Evolutionary conservation across 2,113 vertebrate species (phyloP), one percentile per base, ranked within the genome.

Genomic region (Eclectus roratus): DNA sequence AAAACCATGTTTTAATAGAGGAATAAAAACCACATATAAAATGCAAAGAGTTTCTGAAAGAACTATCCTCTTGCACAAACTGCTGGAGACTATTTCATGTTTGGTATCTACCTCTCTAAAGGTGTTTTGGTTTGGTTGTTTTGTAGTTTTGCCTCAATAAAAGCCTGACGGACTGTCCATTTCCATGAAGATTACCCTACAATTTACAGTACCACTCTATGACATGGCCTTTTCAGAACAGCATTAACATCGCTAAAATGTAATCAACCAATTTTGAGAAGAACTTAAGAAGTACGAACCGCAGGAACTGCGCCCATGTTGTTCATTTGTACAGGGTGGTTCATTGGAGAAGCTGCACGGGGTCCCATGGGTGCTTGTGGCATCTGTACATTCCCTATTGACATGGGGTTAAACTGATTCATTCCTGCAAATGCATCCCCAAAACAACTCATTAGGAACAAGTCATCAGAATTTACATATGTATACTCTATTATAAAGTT

Each of bases 351-450:
- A 39, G 98, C 98, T 56, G 99, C 98, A 9, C 99, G 99, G 5
- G 99, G 97, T 94, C 99, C 99, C 97, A 99, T 97, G 58, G 99
- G 98, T 43, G 99, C 97, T 95, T 98, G 99, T 66, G 99, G 98
- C 98, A 99, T 98, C 97, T 99, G 99, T 81, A 99, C 98, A 68
- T 99, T 99, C 97, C 99, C 99, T 98, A 99, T 98, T 89, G 98
- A 97, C 98, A 99, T 98, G 88, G 98, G 98, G 96, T 98, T 99
- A 98, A 99, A 99, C 96, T 99, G 99, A 98, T 98, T 99, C 94
- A 99, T 98, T 97, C 98, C 99, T 99, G 97, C 83, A 97, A 98
- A 98, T 52, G 94, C 37, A 96, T 82, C 97, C 96, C 96, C 96
- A 97, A 94, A 97, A 96, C 58, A 93, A 46, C 65, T 97, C 95